Conservation (phyloP, 2,888 invertebrate genomes). For the Clistopyga incitator region DNA sequence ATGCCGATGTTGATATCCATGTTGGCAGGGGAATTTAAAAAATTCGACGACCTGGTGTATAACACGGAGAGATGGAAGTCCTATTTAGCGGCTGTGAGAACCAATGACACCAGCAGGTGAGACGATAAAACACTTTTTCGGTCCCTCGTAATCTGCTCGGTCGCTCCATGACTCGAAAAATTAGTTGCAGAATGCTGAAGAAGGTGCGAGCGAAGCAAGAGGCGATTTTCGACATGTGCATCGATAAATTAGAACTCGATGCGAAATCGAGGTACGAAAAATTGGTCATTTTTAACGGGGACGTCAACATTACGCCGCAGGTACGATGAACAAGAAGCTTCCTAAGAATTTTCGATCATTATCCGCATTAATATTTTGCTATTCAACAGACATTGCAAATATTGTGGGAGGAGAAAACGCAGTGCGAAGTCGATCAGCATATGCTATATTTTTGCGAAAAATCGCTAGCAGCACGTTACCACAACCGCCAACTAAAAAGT, state of each 20-base stretch:
- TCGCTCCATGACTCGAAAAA: neutral
- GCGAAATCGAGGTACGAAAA: slow-evolving; percentile 86
- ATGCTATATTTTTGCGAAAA: slow-evolving; percentile 89
- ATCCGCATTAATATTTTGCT: slow-evolving; percentile 65
- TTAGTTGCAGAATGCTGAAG: slow-evolving; percentile 72
- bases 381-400: slow-evolving; percentile 84
- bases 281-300: slow-evolving; percentile 89
- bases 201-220: slow-evolving; percentile 78
- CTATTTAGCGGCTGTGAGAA: slow-evolving; percentile 86
- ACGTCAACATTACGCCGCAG: slow-evolving; percentile 88
- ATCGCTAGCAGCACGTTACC: slow-evolving; percentile 88
- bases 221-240: slow-evolving; percentile 85
- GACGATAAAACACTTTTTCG: too few species aligned
- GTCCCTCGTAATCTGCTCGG: neutral
- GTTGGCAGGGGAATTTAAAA: slow-evolving; percentile 88
- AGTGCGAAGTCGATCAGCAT: slow-evolving; percentile 85
- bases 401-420: slow-evolving; percentile 84
- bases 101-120: slow-evolving; percentile 84
- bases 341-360: too few species aligned
- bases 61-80: slow-evolving; percentile 86
- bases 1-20: slow-evolving; percentile 89
- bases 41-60: slow-evolving; percentile 86
- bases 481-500: slow-evolving; percentile 86
- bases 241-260: slow-evolving; percentile 85
- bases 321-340: slow-evolving; percentile 78